Evolutionary conservation across 2,888 invertebrate genomes (phyloP).

Genomic region (Parnassius orleans): DNA sequence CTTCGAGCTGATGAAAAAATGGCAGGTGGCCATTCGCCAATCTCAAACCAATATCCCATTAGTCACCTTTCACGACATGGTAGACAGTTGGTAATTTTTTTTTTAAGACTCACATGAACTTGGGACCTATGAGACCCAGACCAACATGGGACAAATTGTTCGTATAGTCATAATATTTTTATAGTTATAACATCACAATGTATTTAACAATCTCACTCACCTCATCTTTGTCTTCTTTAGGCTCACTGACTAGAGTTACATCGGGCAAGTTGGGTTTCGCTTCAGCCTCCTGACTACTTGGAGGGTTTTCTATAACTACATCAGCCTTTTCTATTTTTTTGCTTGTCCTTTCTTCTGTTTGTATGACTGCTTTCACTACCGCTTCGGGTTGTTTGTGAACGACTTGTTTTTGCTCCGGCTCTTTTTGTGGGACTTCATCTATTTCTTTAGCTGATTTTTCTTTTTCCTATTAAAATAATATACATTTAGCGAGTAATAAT

Average conservation of each 20-base stretch:
- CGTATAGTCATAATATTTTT: no score
- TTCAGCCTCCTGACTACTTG: constrained; percentile 23
- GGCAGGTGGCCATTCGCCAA: no score
- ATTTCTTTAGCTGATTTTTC: constrained; percentile 50
- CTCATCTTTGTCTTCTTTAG: constrained; percentile 48
- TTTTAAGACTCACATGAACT: no score
- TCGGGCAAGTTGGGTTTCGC: constrained; percentile 56
- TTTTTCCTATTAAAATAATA: constrained; percentile 51
- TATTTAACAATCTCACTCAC: constrained; percentile 24
- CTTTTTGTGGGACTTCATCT: constrained; percentile 32
- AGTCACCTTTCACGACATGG: no score
- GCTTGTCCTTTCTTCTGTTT: constrained; percentile 2
- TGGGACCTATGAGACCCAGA: no score
- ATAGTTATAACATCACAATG: no score
- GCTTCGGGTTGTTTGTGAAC: constrained; percentile 23
- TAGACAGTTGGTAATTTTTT: no score
- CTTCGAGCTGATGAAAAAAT: no score
- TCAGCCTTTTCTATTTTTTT: not conserved
- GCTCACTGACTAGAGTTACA: constrained; percentile 61
- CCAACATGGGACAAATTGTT: no score
- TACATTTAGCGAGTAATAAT: not conserved
- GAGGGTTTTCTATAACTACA: constrained; percentile 2
- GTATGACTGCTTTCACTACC: constrained; percentile 7
- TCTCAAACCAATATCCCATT: no score
- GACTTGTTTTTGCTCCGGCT: constrained; percentile 30